Percentiles rank a stretch among this genome's conserved stretches.
phyloP scores from a whole-genome alignment of 1,140 invertebrate genomes.

The Procambarus virginalis region DNA sequence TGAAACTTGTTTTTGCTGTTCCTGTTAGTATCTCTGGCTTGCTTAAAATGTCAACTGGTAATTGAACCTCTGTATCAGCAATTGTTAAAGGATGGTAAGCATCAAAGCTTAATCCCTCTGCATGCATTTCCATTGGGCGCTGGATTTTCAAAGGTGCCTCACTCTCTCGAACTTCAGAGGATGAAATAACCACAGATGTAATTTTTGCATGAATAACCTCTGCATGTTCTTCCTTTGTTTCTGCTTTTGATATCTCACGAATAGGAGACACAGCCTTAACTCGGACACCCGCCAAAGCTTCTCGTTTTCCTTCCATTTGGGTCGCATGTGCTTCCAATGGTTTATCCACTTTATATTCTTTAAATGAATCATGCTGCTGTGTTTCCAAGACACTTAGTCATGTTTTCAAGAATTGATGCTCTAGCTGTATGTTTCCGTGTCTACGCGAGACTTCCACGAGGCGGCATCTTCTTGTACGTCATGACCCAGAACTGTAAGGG shows the following conservation, averaged over 20 bases:
- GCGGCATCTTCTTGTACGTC: constrained; percentile 57
- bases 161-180: constrained; percentile 53
- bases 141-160: constrained; percentile 51
- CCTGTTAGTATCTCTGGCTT: constrained; percentile 20
- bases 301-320: constrained; percentile 36
- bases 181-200: constrained; percentile 46
- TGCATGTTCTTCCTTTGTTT: constrained; percentile 42
- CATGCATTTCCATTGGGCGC: constrained; percentile 19
- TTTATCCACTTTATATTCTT: constrained; percentile 50
- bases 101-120: constrained; percentile 38
- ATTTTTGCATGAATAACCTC: constrained; percentile 54
- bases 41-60: constrained; percentile 38
- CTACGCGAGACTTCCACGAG: constrained; percentile 48
- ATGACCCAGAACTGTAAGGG: constrained; percentile 48
- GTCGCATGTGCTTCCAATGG: constrained; percentile 48
- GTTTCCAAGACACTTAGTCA: constrained; percentile 40
- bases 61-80: constrained; percentile 56
- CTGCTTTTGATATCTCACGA: constrained; percentile 40
- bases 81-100: constrained; percentile 32
- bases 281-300: constrained; percentile 48
- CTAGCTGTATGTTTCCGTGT: constrained; percentile 51
- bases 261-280: constrained; percentile 53
- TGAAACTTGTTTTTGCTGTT: constrained; percentile 51
- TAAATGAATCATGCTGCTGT: constrained; percentile 55
- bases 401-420: constrained; percentile 47